Evolutionary conservation across 2,888 invertebrate genomes (phyloP).

Genomic region (Limnephilus marmoratus): DNA sequence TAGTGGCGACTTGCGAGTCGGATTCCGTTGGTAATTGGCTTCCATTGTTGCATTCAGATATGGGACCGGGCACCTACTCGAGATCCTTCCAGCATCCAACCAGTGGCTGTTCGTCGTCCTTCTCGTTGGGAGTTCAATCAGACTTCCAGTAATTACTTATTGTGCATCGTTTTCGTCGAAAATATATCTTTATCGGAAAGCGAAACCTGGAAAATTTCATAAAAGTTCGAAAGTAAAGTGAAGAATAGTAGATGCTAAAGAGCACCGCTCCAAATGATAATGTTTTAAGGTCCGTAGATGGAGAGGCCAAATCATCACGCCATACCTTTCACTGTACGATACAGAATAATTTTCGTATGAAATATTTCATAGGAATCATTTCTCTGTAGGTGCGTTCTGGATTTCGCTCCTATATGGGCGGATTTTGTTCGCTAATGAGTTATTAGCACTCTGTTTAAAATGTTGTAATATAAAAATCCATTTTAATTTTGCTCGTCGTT

Average conservation of each 20-base stretch:
- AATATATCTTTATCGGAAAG: too few species aligned
- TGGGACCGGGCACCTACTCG: background rate
- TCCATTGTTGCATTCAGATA: constrained; percentile 31
- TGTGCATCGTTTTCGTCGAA: too few species aligned
- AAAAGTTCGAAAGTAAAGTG: background rate
- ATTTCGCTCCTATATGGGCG: background rate
- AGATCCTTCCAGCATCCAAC: background rate
- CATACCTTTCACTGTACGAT: background rate
- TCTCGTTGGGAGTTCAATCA: background rate
- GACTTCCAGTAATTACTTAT: background rate
- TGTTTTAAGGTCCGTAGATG: background rate
- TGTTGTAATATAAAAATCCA: background rate
- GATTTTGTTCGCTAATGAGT: background rate
- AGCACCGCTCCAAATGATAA: background rate
- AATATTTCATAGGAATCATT: background rate
- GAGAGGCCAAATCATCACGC: background rate
- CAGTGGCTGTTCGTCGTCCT: background rate
- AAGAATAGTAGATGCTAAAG: background rate
- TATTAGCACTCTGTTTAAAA: background rate
- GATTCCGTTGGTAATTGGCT: constrained; percentile 39
- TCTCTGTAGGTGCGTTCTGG: background rate
- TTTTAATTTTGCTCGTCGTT: background rate
- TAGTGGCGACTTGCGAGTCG: background rate
- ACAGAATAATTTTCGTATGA: background rate
- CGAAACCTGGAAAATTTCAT: background rate